Percentiles rank a stretch among this genome's conserved stretches.
Conservation (phyloP, 2,113 vertebrate genomes). For the Prinia subflava region DNA sequence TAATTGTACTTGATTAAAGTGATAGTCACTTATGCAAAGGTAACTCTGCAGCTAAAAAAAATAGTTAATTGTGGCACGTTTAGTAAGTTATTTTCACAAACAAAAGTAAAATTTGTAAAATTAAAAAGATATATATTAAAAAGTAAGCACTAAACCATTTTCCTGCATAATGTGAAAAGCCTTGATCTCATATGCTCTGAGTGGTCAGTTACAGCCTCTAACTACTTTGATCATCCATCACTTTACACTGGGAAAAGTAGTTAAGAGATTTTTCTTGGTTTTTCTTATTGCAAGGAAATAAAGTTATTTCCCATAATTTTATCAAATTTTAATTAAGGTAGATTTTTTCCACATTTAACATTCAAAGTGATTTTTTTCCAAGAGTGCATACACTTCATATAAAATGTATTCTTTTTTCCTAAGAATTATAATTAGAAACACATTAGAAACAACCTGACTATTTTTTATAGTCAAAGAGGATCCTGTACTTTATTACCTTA, state of each 20-base stretch:
- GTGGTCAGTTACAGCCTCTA: not conserved
- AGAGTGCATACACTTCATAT: not conserved
- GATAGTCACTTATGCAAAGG: not conserved
- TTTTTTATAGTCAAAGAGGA: not conserved
- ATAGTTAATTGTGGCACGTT: not conserved
- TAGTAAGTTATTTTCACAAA: not conserved
- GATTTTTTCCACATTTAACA: not conserved
- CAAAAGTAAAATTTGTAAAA: not conserved
- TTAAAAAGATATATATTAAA: not conserved
- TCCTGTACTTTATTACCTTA: not conserved
- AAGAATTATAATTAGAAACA: not conserved
- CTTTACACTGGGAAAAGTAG: no score
- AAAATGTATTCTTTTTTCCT: not conserved
- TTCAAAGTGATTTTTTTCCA: not conserved
- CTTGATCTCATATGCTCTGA: not conserved
- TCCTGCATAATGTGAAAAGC: not conserved
- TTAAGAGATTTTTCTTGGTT: not conserved
- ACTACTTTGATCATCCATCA: no score
- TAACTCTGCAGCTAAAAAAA: not conserved
- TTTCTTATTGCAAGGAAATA: not conserved
- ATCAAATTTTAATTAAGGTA: not conserved
- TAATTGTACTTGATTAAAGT: not conserved
- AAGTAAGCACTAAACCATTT: not conserved
- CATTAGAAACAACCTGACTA: not conserved
- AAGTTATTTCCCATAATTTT: not conserved